phyloP scores from a whole-genome alignment of 2,113 vertebrate species.

The Oostethus manadensis region DNA sequence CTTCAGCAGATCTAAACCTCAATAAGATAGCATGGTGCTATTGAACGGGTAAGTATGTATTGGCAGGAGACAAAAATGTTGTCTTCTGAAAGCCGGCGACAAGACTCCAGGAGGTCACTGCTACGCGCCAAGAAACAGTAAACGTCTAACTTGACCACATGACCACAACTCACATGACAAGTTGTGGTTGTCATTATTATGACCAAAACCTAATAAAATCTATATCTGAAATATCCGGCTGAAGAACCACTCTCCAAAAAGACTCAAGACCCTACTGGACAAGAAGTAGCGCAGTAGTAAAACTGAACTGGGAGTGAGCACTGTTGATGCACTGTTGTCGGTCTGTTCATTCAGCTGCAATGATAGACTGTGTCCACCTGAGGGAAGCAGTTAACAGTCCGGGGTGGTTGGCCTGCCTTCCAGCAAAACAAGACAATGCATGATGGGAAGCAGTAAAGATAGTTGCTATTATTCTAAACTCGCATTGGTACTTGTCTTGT shows the following conservation, averaged over 20 bases:
- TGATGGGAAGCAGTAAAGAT: too few species aligned
- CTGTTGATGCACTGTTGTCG: too few species aligned
- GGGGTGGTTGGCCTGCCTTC: too few species aligned
- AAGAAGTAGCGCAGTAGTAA: too few species aligned
- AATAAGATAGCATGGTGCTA: conserved; percentile 3
- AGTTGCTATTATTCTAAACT: too few species aligned
- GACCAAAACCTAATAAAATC: conserved; percentile 4
- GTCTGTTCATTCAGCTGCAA: too few species aligned
- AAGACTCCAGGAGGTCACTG: conserved; percentile 2
- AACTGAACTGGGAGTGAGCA: too few species aligned
- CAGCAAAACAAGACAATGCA: too few species aligned
- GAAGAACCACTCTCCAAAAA: background rate
- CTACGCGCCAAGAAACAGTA: conserved; percentile 5
- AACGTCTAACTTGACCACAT: conserved; percentile 1
- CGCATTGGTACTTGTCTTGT: too few species aligned
- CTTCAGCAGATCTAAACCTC: conserved; percentile 4
- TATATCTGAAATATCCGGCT: background rate
- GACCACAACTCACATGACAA: conserved; percentile 2
- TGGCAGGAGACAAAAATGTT: background rate
- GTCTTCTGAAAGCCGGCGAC: conserved; percentile 3
- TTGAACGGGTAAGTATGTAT: background rate
- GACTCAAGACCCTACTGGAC: background rate
- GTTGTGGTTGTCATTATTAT: conserved; percentile 4
- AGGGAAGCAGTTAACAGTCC: too few species aligned
- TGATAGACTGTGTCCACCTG: too few species aligned